Evolutionary conservation across 2,113 vertebrate genomes (phyloP).

Genomic region (Halcyon malimbica): DNA sequence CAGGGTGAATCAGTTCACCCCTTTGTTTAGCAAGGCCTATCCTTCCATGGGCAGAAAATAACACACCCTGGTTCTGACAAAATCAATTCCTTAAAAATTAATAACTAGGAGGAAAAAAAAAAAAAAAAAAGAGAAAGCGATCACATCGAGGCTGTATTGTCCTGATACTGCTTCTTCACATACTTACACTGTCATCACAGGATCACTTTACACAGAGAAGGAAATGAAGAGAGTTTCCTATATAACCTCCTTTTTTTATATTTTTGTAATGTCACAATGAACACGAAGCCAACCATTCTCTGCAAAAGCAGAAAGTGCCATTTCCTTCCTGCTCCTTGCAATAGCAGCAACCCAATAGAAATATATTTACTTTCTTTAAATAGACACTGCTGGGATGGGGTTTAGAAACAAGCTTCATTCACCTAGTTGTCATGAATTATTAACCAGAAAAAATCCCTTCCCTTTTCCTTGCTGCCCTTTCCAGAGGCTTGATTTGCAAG

Average conservation of each 20-base stretch:
- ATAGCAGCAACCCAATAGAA: background rate
- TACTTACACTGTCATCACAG: background rate
- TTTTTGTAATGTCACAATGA: background rate
- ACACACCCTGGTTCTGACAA: background rate
- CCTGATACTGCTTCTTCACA: background rate
- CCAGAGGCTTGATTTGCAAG: constrained; percentile 71
- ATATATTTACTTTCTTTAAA: constrained; percentile 40
- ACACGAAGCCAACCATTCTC: background rate
- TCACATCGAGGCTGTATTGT: background rate
- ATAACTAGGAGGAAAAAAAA: background rate
- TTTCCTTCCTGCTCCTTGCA: background rate
- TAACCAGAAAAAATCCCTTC: constrained; percentile 59
- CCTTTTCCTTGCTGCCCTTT: constrained; percentile 53
- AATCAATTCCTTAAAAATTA: background rate
- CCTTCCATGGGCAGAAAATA: background rate
- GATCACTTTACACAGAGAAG: background rate
- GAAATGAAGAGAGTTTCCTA: background rate
- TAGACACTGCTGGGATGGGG: constrained; percentile 32
- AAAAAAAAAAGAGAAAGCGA: background rate
- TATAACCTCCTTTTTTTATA: background rate
- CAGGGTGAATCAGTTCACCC: background rate
- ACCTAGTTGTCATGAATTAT: constrained; percentile 73
- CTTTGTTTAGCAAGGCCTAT: background rate
- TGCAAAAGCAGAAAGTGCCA: background rate
- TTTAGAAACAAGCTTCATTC: constrained; percentile 55